These are phyloP conservation scores for Bufo gargarizans DNA, from an alignment of 2,113 vertebrate genomes.

Conservation along the genomic window DNA sequence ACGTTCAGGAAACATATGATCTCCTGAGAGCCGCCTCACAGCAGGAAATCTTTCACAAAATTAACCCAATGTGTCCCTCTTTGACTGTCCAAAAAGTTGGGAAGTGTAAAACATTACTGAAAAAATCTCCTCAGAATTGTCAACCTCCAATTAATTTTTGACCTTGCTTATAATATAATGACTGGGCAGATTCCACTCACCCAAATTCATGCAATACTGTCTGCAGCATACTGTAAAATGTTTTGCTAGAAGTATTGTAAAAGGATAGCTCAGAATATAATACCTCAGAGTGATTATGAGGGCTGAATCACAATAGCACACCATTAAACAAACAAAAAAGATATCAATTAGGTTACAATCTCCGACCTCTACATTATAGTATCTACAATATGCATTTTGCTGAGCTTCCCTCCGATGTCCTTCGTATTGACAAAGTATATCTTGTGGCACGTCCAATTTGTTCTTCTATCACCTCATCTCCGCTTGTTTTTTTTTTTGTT, in stretches of 20 bases:
- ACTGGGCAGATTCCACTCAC: not conserved
- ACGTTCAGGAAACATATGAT: too few relatives aligned
- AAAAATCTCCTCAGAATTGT: too few relatives aligned
- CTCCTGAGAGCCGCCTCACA: too few relatives aligned
- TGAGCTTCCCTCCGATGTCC: constrained; percentile 25
- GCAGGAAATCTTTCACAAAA: too few relatives aligned
- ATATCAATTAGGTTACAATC: constrained; percentile 19
- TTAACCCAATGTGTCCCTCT: too few relatives aligned
- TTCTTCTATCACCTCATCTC: constrained; percentile 42
- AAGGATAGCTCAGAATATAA: not conserved
- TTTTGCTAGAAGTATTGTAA: not conserved
- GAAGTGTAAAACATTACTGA: too few relatives aligned
- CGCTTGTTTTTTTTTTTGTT: constrained; percentile 54
- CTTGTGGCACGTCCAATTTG: constrained; percentile 37
- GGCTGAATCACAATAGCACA: constrained; percentile 13
- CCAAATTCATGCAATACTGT: not conserved
- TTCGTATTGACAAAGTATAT: constrained; percentile 52
- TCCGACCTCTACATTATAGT: constrained; percentile 37
- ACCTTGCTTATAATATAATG: not conserved
- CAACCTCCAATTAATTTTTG: too few relatives aligned
- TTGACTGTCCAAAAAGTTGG: too few relatives aligned
- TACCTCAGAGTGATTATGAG: not conserved
- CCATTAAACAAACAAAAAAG: constrained; percentile 7
- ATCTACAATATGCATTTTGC: constrained; percentile 41
- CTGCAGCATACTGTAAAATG: not conserved